Conservation (phyloP, 2,888 invertebrate genomes). For the Ormia ochracea region DNA sequence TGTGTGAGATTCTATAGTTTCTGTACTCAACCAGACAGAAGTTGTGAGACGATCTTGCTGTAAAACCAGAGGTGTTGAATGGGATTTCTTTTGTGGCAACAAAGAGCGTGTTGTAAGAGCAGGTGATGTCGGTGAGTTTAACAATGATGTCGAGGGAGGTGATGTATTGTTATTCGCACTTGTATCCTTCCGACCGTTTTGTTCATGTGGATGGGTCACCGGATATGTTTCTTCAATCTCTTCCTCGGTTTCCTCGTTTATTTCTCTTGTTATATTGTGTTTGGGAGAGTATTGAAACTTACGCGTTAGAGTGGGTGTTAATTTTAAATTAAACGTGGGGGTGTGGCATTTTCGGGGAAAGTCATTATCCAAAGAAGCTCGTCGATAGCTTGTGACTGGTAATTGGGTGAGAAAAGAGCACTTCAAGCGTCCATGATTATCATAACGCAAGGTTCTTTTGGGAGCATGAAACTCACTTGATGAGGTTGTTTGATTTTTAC, state of each 20-base stretch:
- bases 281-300: constrained; percentile 55
- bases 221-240: constrained; percentile 40
- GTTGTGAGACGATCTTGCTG: constrained; percentile 47
- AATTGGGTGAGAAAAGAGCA: constrained; percentile 60
- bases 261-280: constrained; percentile 48
- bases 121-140: constrained; percentile 49
- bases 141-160: background rate
- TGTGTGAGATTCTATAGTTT: constrained; percentile 63
- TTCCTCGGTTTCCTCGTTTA: constrained; percentile 56
- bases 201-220: background rate
- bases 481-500: background rate
- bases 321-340: constrained; percentile 29
- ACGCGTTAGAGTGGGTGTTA: constrained; percentile 51
- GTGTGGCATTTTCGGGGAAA: constrained; percentile 8
- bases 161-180: background rate
- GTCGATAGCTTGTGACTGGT: constrained; percentile 46
- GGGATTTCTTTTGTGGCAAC: constrained; percentile 45
- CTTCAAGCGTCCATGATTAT: constrained; percentile 70
- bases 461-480: constrained; percentile 29
- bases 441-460: constrained; percentile 69
- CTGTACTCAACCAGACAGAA: constrained; percentile 64
- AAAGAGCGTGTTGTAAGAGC: constrained; percentile 24
- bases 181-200: background rate
- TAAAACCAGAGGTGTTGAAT: constrained; percentile 35
- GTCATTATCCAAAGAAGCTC: constrained; percentile 43